Conservation (phyloP, 2,113 vertebrate species). For the Aythya baeri region DNA sequence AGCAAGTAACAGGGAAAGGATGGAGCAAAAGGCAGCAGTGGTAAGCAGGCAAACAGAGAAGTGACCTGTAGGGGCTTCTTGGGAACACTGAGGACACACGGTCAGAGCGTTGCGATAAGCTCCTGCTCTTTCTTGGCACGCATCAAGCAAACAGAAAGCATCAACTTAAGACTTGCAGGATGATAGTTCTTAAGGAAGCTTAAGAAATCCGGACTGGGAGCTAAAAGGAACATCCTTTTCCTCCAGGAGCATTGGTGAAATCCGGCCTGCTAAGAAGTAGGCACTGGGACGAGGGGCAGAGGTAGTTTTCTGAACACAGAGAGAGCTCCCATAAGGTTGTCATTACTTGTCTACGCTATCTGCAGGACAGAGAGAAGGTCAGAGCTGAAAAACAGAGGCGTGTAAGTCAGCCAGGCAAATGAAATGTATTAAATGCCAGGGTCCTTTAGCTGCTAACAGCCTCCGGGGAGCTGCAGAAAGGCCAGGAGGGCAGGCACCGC, state of each 20-base stretch:
- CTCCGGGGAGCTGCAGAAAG: background rate
- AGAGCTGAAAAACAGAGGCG: background rate
- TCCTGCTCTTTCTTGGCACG: background rate
- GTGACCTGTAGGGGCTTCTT: accelerated
- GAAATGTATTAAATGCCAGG: accelerated
- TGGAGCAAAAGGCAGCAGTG: background rate
- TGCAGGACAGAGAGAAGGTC: background rate
- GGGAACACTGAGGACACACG: background rate
- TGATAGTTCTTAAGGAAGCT: background rate
- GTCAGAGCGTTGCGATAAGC: background rate
- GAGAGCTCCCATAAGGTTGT: background rate
- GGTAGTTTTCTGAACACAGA: background rate
- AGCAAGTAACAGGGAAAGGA: background rate
- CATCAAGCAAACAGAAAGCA: background rate
- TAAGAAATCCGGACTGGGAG: background rate
- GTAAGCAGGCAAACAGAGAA: background rate
- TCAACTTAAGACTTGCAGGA: background rate
- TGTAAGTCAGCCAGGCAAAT: background rate
- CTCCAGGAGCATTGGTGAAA: background rate
- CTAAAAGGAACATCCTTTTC: background rate
- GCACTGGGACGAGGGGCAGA: accelerated
- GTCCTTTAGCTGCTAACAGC: background rate
- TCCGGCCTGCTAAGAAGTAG: background rate
- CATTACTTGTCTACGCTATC: background rate
- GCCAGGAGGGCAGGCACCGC: background rate